Evolutionary conservation across 1,140 invertebrate species (phyloP), one percentile per base, ranked within the genome.

Genomic region (Aporrectodea caliginosa): DNA sequence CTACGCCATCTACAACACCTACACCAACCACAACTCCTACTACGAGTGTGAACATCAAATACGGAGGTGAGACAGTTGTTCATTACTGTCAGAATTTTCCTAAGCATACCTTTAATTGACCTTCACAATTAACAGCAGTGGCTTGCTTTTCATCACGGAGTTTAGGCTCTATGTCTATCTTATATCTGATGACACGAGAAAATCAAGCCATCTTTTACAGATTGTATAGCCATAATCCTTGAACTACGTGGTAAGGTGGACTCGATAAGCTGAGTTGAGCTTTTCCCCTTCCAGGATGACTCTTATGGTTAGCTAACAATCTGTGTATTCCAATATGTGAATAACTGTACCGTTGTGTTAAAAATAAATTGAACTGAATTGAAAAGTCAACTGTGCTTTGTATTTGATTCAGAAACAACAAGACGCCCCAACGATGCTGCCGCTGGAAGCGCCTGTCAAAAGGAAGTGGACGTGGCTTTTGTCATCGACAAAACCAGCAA

Each of bases 11-110:
- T n/a, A n/a, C n/a, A n/a, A n/a, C n/a, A n/a, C n/a, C n/a, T n/a
- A n/a, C n/a, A n/a, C n/a, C n/a, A n/a, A n/a, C n/a, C 58, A 73
- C 75, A 71, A 80, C 68, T 22, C 6, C 43, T 22, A 58, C 6
- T 58, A 58, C 43, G 22, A 58, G 6, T 58, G 6, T 58, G 6
- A 6, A 58, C 6, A 22, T 58, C 43, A 58, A 12, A 6, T 6
- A 12, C 22, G 43, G 43, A 58, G 43, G 43, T 58, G 22, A 58
- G 43, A 58, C 43, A 12, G 22, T 58, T 12, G 43, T 58, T 58
- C 6, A 12, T 22, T 58, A 58, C n/a, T n/a, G n/a, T n/a, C n/a
- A n/a, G n/a, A n/a, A 58, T 58, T 58, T 22, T 58, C 43, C 43
- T 58, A 58, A n/a, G n/a, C n/a, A n/a, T n/a, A n/a, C n/a, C n/a